phyloP scores from a whole-genome alignment of 2,113 vertebrate genomes.

The Chelonoidis abingdonii region DNA sequence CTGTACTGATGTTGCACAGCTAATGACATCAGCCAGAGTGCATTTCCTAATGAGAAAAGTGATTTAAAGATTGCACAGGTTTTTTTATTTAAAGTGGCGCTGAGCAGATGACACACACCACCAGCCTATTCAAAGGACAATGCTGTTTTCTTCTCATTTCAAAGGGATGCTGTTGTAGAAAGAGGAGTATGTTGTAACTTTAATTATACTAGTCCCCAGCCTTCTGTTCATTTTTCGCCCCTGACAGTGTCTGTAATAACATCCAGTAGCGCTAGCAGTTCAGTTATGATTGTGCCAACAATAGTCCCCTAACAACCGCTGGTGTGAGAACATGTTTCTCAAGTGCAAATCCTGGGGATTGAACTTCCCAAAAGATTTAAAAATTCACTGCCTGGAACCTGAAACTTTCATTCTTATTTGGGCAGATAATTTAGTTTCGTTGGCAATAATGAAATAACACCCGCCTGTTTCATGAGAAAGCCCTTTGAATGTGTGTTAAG shows the following conservation, averaged over 20 bases:
- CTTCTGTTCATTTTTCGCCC: neutral
- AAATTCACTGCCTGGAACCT: neutral
- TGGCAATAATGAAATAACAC: neutral
- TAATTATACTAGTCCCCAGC: neutral
- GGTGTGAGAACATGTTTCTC: neutral
- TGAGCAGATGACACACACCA: neutral
- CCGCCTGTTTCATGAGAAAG: neutral
- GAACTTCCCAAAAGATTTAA: neutral
- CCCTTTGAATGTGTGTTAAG: neutral
- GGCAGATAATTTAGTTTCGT: neutral
- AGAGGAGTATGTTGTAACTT: neutral
- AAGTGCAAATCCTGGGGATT: neutral
- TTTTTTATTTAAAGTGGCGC: conserved; percentile 23
- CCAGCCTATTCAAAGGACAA: neutral
- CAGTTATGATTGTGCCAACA: neutral
- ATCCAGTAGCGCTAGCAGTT: neutral
- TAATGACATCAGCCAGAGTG: conserved; percentile 7
- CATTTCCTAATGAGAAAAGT: conserved; percentile 50
- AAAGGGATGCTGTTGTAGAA: neutral
- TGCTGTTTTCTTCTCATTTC: neutral
- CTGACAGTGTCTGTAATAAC: accelerated
- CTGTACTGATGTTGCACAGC: neutral
- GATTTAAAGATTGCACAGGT: conserved; percentile 13
- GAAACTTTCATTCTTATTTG: neutral
- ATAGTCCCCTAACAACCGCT: neutral